Evolutionary conservation across 2,888 invertebrate genomes (phyloP).

Genomic region (Lasioglossum morio): DNA sequence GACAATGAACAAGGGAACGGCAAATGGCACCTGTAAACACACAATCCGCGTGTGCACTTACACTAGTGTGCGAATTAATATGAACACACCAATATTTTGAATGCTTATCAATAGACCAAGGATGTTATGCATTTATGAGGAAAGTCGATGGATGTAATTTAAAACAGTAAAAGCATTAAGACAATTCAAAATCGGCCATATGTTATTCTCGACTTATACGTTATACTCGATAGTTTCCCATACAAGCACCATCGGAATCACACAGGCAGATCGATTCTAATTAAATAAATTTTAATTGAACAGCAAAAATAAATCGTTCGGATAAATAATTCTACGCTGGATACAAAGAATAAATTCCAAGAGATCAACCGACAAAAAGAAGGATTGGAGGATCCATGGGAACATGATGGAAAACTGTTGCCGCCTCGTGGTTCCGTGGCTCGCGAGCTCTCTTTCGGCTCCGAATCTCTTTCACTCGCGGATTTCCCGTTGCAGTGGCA

Average conservation of each 20-base stretch:
- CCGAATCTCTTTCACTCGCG: slow-evolving; percentile 19
- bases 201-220: too few relatives aligned
- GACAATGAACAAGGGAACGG: not conserved
- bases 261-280: not conserved
- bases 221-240: not conserved
- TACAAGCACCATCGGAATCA: not conserved
- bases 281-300: not conserved
- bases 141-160: too few relatives aligned
- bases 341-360: not conserved
- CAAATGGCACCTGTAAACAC: not conserved
- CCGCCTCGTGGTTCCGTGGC: not conserved
- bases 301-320: not conserved
- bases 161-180: too few relatives aligned
- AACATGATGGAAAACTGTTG: not conserved
- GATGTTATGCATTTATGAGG: too few relatives aligned
- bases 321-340: not conserved
- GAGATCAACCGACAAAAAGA: not conserved
- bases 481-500: slow-evolving; percentile 8
- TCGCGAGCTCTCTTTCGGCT: slow-evolving; percentile 16
- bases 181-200: too few relatives aligned
- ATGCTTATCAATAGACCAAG: too few relatives aligned
- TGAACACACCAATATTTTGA: too few relatives aligned
- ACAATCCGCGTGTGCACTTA: not conserved
- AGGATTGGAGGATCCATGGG: not conserved
- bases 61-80: too few relatives aligned